Conservation (phyloP, 2,113 vertebrate genomes). For the Phoenicopterus ruber region DNA sequence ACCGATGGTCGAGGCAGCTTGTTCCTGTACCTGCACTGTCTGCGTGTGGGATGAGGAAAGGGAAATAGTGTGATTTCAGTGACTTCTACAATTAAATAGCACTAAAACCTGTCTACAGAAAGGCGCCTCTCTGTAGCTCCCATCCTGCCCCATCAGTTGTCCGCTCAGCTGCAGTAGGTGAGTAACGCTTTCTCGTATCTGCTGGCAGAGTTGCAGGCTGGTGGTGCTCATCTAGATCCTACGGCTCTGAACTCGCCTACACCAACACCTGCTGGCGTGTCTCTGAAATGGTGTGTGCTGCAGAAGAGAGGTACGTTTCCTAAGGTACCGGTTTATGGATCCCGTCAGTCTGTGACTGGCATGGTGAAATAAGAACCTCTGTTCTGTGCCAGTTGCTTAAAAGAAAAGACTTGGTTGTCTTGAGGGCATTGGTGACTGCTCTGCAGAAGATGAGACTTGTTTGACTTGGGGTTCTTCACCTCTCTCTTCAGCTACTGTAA, state of each 20-base stretch:
- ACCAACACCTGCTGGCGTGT: background rate
- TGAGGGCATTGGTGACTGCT: background rate
- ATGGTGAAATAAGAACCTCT: background rate
- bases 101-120: background rate
- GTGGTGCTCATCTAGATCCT: background rate
- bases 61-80: background rate
- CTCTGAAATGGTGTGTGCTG: background rate
- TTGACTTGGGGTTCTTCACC: background rate
- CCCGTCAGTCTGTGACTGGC: background rate
- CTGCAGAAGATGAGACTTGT: background rate
- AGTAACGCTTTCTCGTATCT: rapidly evolving
- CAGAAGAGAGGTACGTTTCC: background rate
- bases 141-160: background rate
- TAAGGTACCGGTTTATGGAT: background rate
- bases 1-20: background rate
- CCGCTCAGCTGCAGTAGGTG: background rate
- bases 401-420: background rate
- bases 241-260: background rate
- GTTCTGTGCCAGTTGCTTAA: background rate
- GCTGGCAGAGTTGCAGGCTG: background rate
- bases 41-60: background rate
- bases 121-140: background rate
- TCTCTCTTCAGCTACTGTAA: background rate
- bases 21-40: background rate
- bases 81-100: background rate